A percentile compares a stretch with the other conserved stretches of the same genome.
Conservation (phyloP, 2,888 invertebrate genomes). For the Sinelater perroti region DNA sequence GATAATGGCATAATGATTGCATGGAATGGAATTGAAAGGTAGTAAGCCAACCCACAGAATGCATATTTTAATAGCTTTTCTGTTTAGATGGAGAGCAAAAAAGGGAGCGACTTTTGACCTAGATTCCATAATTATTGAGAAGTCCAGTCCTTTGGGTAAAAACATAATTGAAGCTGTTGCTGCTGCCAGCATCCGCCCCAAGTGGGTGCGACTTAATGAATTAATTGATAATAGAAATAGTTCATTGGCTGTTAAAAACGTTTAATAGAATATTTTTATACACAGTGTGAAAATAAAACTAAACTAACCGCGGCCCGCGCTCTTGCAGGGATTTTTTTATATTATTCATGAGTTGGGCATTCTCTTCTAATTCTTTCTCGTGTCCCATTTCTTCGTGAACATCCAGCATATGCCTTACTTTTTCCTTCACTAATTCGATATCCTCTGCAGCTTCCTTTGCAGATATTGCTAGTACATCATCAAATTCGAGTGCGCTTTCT, state of each 20-base stretch:
- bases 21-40: conserved; percentile 94
- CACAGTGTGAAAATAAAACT: conserved; percentile 59
- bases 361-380: conserved; percentile 60
- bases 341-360: conserved; percentile 62
- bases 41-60: conserved; percentile 43
- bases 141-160: conserved; percentile 70
- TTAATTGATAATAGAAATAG: conserved; percentile 47
- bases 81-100: conserved; percentile 52
- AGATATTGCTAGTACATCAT: conserved; percentile 80
- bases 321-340: conserved; percentile 63
- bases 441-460: conserved; percentile 67
- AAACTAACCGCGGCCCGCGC: conserved; percentile 67
- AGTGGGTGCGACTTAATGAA: conserved; percentile 60
- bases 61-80: neutral
- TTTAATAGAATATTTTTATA: too few species aligned
- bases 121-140: conserved; percentile 67
- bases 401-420: conserved; percentile 73
- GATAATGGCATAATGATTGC: conserved; percentile 99
- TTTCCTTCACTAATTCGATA: conserved; percentile 68
- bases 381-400: conserved; percentile 66
- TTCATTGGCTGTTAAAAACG: too few species aligned
- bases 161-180: conserved; percentile 67
- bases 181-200: conserved; percentile 66
- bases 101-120: conserved; percentile 62
- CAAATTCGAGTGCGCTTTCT: conserved; percentile 73